Evolutionary conservation across 2,113 vertebrate genomes (phyloP).

Genomic region (Brachyhypopomus occidentalis): DNA sequence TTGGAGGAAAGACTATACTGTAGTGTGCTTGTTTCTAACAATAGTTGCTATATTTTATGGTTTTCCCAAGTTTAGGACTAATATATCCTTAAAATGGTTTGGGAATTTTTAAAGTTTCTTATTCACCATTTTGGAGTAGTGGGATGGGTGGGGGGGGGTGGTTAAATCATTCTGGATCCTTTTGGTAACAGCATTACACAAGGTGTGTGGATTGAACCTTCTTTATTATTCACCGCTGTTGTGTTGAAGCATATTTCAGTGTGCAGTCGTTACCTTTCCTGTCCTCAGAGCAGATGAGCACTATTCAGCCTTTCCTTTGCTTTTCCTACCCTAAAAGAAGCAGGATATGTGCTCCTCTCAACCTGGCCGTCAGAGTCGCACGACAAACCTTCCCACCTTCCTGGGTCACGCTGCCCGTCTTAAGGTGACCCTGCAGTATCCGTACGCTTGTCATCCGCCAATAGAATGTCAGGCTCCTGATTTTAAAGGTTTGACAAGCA

Average conservation of each 20-base stretch:
- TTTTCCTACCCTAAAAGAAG: background rate
- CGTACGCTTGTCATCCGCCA: background rate
- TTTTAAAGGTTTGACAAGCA: too few relatives aligned
- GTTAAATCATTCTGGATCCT: background rate
- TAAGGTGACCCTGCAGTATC: background rate
- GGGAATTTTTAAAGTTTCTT: background rate
- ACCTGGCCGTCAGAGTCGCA: background rate
- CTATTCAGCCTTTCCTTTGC: too few relatives aligned
- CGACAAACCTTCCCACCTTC: background rate
- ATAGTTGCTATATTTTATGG: background rate
- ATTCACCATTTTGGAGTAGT: background rate
- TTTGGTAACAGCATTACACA: background rate
- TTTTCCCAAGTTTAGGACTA: background rate
- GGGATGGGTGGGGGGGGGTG: background rate
- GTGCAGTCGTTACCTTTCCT: background rate
- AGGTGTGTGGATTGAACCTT: background rate
- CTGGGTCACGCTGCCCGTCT: background rate
- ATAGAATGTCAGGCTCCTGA: background rate
- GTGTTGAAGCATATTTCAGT: background rate
- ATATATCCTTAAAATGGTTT: background rate
- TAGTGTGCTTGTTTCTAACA: too few relatives aligned
- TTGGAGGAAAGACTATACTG: too few relatives aligned
- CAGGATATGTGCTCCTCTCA: too few relatives aligned
- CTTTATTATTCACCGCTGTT: background rate
- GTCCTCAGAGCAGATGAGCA: background rate